These are phyloP conservation scores for Neopipo cinnamomea DNA, from an alignment of 2,113 vertebrate genomes.

Conservation along the genomic window DNA sequence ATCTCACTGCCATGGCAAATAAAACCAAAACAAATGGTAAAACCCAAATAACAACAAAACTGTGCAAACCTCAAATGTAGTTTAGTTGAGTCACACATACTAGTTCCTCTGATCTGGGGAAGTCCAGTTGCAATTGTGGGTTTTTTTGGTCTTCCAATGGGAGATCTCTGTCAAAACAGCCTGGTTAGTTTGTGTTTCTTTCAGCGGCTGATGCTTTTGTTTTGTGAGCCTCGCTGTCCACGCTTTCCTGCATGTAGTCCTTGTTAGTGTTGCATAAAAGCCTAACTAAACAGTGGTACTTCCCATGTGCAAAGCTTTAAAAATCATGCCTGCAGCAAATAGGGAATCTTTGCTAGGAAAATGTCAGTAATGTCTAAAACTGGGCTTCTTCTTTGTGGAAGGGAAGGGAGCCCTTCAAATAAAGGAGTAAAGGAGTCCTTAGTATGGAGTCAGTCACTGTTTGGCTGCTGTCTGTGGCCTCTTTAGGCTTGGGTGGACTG, in stretches of 20 bases:
- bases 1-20: background rate
- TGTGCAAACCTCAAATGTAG: background rate
- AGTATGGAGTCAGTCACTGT: background rate
- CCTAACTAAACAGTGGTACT: background rate
- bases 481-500: background rate
- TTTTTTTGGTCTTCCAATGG: background rate
- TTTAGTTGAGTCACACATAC: background rate
- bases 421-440: background rate
- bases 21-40: background rate
- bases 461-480: background rate
- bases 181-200: background rate
- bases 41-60: background rate
- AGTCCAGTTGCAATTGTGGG: background rate
- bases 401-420: background rate
- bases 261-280: background rate
- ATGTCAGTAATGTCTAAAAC: background rate
- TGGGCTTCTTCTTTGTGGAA: background rate
- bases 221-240: background rate
- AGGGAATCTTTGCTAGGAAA: background rate
- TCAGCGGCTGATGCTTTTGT: slow-evolving; percentile 23
- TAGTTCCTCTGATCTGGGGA: background rate
- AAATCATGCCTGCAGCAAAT: background rate
- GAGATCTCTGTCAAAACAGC: slow-evolving; percentile 9
- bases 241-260: background rate
- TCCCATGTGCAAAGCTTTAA: background rate